phyloP scores from a whole-genome alignment of 2,797 vertebrate genomes.

The Macropus fuliginosus region DNA sequence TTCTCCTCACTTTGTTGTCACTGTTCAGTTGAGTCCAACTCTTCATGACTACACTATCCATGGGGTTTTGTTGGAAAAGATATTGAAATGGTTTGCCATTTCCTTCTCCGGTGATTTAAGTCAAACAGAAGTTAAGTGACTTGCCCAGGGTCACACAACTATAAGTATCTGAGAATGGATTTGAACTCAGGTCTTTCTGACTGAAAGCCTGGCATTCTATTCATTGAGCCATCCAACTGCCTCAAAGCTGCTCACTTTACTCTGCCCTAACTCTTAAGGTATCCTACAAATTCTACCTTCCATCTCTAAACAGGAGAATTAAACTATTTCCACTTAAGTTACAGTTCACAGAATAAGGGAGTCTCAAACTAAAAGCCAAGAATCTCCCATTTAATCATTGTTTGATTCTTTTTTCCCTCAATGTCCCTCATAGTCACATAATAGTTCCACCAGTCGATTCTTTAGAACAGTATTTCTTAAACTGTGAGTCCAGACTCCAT shows the following conservation, averaged over 20 bases:
- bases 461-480: background rate
- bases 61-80: background rate
- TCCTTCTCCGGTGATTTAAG: background rate
- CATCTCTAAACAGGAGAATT: slow-evolving; percentile 14
- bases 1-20: background rate
- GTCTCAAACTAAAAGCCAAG: slow-evolving; percentile 6
- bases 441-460: background rate
- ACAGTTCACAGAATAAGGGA: slow-evolving; percentile 27
- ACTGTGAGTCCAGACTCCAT: no score
- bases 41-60: background rate
- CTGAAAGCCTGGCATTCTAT: background rate
- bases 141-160: background rate
- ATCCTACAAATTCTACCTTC: slow-evolving; percentile 11
- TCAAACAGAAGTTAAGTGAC: background rate
- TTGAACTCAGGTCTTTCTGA: background rate
- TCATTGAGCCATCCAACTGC: background rate
- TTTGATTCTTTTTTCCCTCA: background rate
- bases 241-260: background rate
- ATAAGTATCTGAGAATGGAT: background rate
- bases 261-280: background rate
- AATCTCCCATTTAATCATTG: background rate
- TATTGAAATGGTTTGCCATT: background rate
- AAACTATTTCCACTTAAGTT: slow-evolving; percentile 6
- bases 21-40: background rate
- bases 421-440: background rate